Percentiles rank a stretch among this genome's conserved stretches.
phyloP scores from a whole-genome alignment of 2,888 invertebrate species.

The Drosophila austrosaltans region DNA sequence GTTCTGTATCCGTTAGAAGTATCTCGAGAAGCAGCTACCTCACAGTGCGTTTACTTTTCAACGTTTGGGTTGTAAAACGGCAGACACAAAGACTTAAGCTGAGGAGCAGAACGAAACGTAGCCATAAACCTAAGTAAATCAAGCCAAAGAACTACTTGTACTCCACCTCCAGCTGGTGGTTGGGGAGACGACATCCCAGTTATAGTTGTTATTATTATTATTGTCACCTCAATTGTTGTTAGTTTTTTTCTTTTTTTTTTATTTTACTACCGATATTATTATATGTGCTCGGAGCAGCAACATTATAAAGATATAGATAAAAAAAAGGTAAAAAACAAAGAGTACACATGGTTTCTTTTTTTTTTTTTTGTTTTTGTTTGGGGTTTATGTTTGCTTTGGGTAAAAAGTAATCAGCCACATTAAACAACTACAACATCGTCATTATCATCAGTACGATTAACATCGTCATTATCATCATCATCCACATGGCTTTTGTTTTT shows the following conservation, averaged over 20 bases:
- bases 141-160: constrained; percentile 1
- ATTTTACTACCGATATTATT: constrained; percentile 77
- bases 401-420: constrained; percentile 74
- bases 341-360: constrained; percentile 31
- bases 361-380: constrained; percentile 39
- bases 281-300: constrained; percentile 48
- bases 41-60: constrained; percentile 54
- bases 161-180: constrained; percentile 1
- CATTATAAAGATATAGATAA: constrained; percentile 76
- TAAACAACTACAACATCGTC: constrained; percentile 62
- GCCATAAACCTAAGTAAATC: constrained; percentile 35
- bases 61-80: constrained; percentile 66
- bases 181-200: constrained; percentile 24
- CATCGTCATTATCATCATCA: constrained; percentile 27
- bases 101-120: neutral
- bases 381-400: constrained; percentile 45
- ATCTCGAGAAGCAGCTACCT: constrained; percentile 58
- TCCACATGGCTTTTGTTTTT: constrained; percentile 58
- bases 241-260: constrained; percentile 23
- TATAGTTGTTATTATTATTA: constrained; percentile 42
- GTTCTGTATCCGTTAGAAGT: constrained; percentile 53
- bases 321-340: constrained; percentile 41
- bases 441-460: constrained; percentile 30
- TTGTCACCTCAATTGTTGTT: constrained; percentile 77
- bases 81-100: neutral